Base-by-base conservation (phyloP, 2,797 vertebrate genomes). In the Picus viridis region DNA sequence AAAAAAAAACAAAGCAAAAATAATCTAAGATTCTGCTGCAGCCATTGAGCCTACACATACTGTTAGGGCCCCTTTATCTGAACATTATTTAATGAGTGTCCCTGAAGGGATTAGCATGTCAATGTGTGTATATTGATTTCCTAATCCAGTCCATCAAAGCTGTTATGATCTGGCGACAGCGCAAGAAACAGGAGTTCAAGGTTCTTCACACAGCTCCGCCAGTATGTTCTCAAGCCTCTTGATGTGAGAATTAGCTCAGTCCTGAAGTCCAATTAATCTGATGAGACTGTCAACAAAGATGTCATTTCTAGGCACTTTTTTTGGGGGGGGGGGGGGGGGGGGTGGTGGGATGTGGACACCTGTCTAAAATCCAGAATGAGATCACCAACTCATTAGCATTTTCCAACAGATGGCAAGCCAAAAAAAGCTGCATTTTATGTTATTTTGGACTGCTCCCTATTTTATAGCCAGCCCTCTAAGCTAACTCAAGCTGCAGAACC, bases 381-480 rank as follows among this genome's bases (percentile, higher is more conserved):
- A 95, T 97, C 97, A 97, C 77, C 85, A 71, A 89, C 93, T 97
- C 80, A 96, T 97, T 97, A 97, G 41, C 91, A 96, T 97, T 95
- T 97, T 49, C 88, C 84, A 97, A 92, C 97, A 98, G 97, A 97
- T 97, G 97, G 97, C 39, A 92, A 94, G 96, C 16, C 16, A 43
- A 92, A 90, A 43, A 43, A 92, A 90, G 74, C 88, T 95, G 86
- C 74, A 73, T 95, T 96, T 96, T 19, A 4, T 84, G 64, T 67
- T 19, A 6, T 27, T 89, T 94, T 72, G 92, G 90, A 91, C 88
- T 88, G 92, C 51, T 96, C 89, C 79, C 23, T 10, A 3, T 82
- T 94, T 83, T 39, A 54, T 2, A 81, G 92, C 61, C 94, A 97
- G 89, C 68, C 17, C 86, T 73, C 41, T 69, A 86, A 84, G 80